phyloP scores from a whole-genome alignment of 2,113 vertebrate species.

The Saguinus imperator region DNA sequence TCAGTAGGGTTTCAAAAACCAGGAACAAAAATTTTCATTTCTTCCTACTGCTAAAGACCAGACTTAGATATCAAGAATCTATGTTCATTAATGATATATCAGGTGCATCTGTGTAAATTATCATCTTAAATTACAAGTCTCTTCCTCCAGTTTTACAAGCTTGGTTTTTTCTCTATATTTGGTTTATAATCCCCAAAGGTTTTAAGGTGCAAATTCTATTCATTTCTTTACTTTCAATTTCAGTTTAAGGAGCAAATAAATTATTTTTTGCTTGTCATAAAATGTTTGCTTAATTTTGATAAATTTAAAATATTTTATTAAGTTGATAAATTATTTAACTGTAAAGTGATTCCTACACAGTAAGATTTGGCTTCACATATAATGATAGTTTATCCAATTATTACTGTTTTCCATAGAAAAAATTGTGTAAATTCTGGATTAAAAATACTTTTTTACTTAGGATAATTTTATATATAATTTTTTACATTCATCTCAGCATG shows the following conservation, averaged over 20 bases:
- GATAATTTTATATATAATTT: neutral
- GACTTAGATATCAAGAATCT: neutral
- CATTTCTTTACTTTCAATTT: neutral
- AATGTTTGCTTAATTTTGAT: neutral
- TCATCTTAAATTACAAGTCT: slow-evolving; percentile 16
- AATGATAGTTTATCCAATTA: neutral
- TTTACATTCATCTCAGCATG: neutral
- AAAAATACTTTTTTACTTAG: neutral
- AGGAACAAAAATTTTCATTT: neutral
- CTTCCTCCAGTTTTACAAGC: neutral
- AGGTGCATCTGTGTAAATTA: neutral
- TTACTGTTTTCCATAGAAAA: neutral
- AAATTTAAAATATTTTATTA: neutral
- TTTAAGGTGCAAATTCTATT: neutral
- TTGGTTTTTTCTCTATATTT: neutral
- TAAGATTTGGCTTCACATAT: neutral
- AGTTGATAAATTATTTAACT: neutral
- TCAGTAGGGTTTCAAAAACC: neutral
- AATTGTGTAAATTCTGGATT: neutral
- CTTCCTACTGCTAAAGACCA: neutral
- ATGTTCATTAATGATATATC: neutral
- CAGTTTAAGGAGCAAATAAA: neutral
- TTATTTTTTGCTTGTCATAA: neutral
- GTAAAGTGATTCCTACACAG: neutral
- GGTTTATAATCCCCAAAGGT: neutral